Base-by-base conservation (phyloP, 2,888 invertebrate genomes). In the Papilio protenor region DNA sequence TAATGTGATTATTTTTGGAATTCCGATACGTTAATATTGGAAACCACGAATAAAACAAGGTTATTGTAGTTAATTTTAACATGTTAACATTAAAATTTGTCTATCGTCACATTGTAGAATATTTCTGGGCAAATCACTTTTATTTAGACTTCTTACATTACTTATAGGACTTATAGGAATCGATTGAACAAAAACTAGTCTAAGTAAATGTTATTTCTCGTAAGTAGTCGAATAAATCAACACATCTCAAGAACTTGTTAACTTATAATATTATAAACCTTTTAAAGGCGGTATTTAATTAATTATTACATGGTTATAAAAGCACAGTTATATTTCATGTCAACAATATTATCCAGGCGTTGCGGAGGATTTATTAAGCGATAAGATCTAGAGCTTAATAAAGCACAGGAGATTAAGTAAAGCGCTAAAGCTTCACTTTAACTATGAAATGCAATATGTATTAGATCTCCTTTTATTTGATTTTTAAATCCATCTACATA, bases 1-100 rank as follows among this genome's bases (percentile, higher is more conserved):
- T 71, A 71, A 27, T 71, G 76, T n/a, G 45, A 76, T 61, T 40
- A 61, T 72, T 77, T 59, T 64, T 52, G 55, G 74, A 64, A 45
- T 69, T 14, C 45, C 45, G n/a, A 69, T 45, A 69, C 66, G 66
- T 45, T 69, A 66, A 69, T 69, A 45, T 69, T n/a, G 66, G 33
- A 45, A 21, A 69, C 66, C 11, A 66, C 64, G n/a, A 40, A 18
- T 16, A 33, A 40, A 27, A 16, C 12, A 27, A 12, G 27, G 11
- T 27, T 14, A 61, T 27, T 27, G 3, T 23, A 23, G 23, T 23
- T 2, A 2, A 23, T 23, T 59, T 59, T 59, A 59, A 59, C 23
- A 59, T 23, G 11, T 55, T n/a, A 10, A 55, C 10, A 0, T 52
- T 55, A 55, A 55, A n/a, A 55, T 55, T 55, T n/a, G 8, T 55